Base-by-base conservation (phyloP, 2,888 invertebrate genomes). In the Diarsia mendica region DNA sequence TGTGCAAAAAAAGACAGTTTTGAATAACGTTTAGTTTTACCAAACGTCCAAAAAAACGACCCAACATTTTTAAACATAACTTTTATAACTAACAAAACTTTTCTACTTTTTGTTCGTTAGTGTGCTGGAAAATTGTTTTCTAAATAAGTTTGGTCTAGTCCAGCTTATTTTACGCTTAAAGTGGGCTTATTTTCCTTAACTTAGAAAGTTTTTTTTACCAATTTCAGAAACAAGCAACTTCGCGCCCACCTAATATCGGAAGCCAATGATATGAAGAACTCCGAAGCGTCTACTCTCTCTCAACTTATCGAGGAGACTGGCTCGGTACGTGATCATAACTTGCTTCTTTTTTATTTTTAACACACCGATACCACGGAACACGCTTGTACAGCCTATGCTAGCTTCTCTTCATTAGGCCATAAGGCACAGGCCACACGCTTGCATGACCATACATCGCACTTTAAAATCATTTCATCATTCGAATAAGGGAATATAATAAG, bases 161-260 rank as follows among this genome's bases (percentile, higher is more conserved):
- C 28, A 28, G 28, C 28, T 28, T 28, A 28, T 28, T 28, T 28
- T 2, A 28, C 28, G 2, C 28, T 28, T 28, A n/a, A n/a, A n/a
- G n/a, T n/a, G n/a, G n/a, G n/a, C n/a, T 28, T 39, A 18, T 60
- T 60, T 33, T 60, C 60, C 28, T 10, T 28, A 28, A 15, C 23
- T 28, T 18, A 33, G 1, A 18, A 46, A 0, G 0, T 44, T n/a
- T 11, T n/a, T 39, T 39, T 13, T n/a, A 58, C 3, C 1, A 15
- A 44, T 63, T 90, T 6, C 93, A 97, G 98, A 91, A 98, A 98
- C 91, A 98, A 98, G 90, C 98, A 98, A 92, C 96, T 98, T 78
- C 97, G 98, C 77, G 98, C 98, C 46, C 98, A 98, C 91, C 94
- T 98, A 84, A 97, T 98, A 90, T 97, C 98, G 4, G 98, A 98